These are phyloP conservation scores for Drosophila nigricruria DNA, from an alignment of 2,888 invertebrate genomes.

Conservation along the genomic window DNA sequence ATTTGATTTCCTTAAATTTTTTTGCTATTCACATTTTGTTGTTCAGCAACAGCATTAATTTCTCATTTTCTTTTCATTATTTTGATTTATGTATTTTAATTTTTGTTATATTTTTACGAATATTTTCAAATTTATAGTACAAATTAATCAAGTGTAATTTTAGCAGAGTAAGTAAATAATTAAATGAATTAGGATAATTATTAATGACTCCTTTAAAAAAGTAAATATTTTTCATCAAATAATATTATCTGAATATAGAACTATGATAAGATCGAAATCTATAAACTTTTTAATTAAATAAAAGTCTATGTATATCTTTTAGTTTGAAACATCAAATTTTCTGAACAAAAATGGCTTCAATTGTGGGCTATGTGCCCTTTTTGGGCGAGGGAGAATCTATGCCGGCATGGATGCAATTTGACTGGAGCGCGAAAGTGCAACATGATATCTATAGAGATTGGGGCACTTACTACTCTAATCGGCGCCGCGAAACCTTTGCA, in stretches of 20 bases:
- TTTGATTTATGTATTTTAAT: not conserved
- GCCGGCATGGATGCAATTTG: slow-evolving; percentile 73
- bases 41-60: not conserved
- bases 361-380: slow-evolving; percentile 46
- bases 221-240: too few relatives aligned
- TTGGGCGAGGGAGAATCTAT: slow-evolving; percentile 20
- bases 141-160: not conserved
- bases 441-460: slow-evolving; percentile 82
- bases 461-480: slow-evolving; percentile 79
- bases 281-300: not conserved
- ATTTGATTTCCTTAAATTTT: not conserved
- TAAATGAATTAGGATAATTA: too few relatives aligned
- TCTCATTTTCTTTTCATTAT: not conserved
- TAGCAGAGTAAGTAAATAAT: not conserved
- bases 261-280: not conserved
- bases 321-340: not conserved
- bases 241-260: not conserved
- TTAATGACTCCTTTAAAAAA: too few relatives aligned
- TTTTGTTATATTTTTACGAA: not conserved
- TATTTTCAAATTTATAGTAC: slow-evolving; percentile 13
- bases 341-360: slow-evolving; percentile 53
- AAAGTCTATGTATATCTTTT: too few relatives aligned
- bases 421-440: slow-evolving; percentile 74
- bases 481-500: slow-evolving; percentile 79
- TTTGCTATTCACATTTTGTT: not conserved